Evolutionary conservation across 2,797 vertebrate genomes (phyloP).

Genomic region (Heterohyrax brucei): DNA sequence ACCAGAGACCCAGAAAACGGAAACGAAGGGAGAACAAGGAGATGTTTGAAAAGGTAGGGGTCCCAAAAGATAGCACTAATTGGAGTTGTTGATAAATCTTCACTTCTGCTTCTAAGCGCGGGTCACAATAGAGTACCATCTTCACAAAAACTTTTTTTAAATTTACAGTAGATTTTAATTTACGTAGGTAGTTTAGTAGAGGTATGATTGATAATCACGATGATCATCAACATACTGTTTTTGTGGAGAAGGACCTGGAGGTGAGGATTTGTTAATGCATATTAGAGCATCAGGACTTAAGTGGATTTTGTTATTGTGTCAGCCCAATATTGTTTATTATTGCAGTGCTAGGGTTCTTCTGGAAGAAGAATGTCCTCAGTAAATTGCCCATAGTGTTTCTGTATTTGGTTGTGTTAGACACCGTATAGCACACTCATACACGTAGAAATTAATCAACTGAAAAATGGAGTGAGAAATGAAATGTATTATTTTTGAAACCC

Average conservation of each 20-base stretch:
- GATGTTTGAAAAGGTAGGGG: conserved; percentile 95
- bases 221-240: not conserved
- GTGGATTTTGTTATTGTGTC: not conserved
- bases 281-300: not conserved
- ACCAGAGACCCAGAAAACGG: conserved; percentile 93
- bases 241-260: not conserved
- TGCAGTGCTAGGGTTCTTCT: not conserved
- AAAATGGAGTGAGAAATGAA: not conserved
- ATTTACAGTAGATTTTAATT: not conserved
- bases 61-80: not conserved
- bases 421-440: not conserved
- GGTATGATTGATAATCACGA: not conserved
- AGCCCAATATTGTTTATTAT: not conserved
- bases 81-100: not conserved
- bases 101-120: not conserved
- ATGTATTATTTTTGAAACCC: conserved; percentile 20
- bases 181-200: not conserved
- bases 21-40: conserved; percentile 92
- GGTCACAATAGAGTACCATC: not conserved
- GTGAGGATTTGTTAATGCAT: not conserved
- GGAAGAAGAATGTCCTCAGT: not conserved
- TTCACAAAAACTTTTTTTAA: conserved; percentile 2
- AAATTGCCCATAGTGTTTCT: not conserved
- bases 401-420: not conserved
- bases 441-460: not conserved